Evolutionary conservation across 2,113 vertebrate genomes (phyloP).

Genomic region (Corvus moneduloides): DNA sequence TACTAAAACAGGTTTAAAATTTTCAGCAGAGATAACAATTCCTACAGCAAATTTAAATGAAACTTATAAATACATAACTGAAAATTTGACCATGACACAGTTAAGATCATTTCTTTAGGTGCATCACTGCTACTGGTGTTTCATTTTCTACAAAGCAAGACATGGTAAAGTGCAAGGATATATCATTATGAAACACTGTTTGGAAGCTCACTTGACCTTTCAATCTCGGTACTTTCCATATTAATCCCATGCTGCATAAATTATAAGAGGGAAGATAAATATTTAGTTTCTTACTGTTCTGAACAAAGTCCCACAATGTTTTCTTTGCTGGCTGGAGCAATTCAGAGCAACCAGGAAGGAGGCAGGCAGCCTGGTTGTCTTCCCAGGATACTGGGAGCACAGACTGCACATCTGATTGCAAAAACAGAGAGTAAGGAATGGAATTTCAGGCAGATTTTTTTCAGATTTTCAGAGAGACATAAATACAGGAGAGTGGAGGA

Average conservation of each 20-base stretch:
- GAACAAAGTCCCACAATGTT: slow-evolving; percentile 42
- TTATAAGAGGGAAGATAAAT: slow-evolving; percentile 63
- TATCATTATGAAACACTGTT: slow-evolving; percentile 31
- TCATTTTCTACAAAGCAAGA: slow-evolving; percentile 20
- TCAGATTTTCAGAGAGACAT: neutral
- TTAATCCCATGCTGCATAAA: slow-evolving; percentile 49
- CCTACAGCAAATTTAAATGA: neutral
- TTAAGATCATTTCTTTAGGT: neutral
- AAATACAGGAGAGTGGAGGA: neutral
- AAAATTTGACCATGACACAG: neutral
- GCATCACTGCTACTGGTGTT: neutral
- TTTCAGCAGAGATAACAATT: neutral
- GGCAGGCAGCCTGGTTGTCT: slow-evolving; percentile 11
- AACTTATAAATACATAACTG: neutral
- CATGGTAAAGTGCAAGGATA: neutral
- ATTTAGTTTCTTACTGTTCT: slow-evolving; percentile 61
- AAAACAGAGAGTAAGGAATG: slow-evolving; percentile 9
- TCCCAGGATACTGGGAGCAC: slow-evolving; percentile 8
- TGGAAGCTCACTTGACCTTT: slow-evolving; percentile 56
- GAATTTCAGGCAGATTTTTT: neutral
- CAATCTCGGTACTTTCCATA: slow-evolving; percentile 47
- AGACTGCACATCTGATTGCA: neutral
- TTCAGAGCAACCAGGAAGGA: slow-evolving; percentile 42
- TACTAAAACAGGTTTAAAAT: neutral
- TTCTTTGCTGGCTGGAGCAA: slow-evolving; percentile 43